Conservation (phyloP, 1,140 invertebrate genomes). For the Galleria mellonella region DNA sequence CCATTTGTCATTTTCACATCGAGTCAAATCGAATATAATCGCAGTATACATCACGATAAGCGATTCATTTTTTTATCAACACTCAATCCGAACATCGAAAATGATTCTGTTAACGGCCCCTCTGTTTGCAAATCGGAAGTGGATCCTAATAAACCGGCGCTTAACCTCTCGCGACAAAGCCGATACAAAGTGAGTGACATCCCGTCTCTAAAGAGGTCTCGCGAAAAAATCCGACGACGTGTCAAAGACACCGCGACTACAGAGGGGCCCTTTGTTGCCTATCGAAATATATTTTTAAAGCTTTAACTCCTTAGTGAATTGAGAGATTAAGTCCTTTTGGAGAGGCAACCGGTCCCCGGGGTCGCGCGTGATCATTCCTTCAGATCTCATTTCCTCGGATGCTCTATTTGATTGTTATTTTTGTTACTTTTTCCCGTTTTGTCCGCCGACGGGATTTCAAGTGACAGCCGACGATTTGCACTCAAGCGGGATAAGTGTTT, state of each 20-base stretch:
- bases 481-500: slow-evolving; percentile 71
- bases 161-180: slow-evolving; percentile 68
- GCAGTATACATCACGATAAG: background rate
- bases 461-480: slow-evolving; percentile 70
- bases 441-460: slow-evolving; percentile 55
- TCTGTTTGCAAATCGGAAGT: slow-evolving; percentile 62
- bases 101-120: slow-evolving; percentile 39
- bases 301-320: slow-evolving; percentile 74
- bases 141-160: slow-evolving; percentile 64
- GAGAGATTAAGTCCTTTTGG: slow-evolving; percentile 72
- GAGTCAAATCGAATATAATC: slow-evolving; percentile 51
- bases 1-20: slow-evolving; percentile 67
- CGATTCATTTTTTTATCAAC: slow-evolving; percentile 5
- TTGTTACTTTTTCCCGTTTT: slow-evolving; percentile 65
- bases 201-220: slow-evolving; percentile 58
- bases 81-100: slow-evolving; percentile 24
- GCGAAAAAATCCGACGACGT: slow-evolving; percentile 69
- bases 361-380: slow-evolving; percentile 67
- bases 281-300: slow-evolving; percentile 72
- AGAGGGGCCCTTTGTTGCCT: slow-evolving; percentile 63
- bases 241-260: slow-evolving; percentile 66
- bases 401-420: slow-evolving; percentile 74
- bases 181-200: slow-evolving; percentile 70
- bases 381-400: slow-evolving; percentile 70
- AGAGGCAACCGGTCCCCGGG: slow-evolving; percentile 64